These are phyloP conservation scores for Nomada goodeniana DNA, from an alignment of 2,888 invertebrate species.

Conservation along the genomic window DNA sequence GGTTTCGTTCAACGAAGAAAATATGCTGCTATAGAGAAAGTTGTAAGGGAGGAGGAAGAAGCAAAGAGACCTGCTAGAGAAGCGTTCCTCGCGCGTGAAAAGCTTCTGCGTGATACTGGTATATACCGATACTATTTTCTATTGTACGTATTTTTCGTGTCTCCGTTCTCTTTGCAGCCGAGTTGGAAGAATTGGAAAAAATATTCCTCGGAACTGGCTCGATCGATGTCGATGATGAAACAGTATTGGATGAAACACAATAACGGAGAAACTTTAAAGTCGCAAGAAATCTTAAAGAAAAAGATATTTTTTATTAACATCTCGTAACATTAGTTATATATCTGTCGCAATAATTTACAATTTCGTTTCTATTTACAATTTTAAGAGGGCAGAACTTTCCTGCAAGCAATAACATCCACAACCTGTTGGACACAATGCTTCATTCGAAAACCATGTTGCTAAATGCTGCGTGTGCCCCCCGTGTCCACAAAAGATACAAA, in stretches of 20 bases:
- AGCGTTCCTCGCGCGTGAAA: constrained; percentile 24
- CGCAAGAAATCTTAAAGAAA: constrained; percentile 18
- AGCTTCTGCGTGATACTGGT: constrained; percentile 16
- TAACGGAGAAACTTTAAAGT: background rate
- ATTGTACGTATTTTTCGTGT: background rate
- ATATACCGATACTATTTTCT: background rate
- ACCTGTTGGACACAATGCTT: constrained; percentile 94
- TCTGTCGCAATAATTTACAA: constrained; percentile 57
- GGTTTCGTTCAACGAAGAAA: constrained; percentile 30
- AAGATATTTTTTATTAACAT: constrained; percentile 48
- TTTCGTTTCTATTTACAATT: constrained; percentile 75
- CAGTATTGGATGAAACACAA: background rate
- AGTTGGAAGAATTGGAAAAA: constrained; percentile 24
- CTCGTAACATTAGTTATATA: constrained; percentile 44
- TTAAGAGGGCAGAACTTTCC: constrained; percentile 87
- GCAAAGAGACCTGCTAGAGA: constrained; percentile 14
- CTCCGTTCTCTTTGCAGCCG: constrained; percentile 13
- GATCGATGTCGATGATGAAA: background rate
- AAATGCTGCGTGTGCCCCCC: constrained; percentile 96
- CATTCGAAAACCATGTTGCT: constrained; percentile 91
- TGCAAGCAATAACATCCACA: constrained; percentile 96
- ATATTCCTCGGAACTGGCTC: constrained; percentile 32
- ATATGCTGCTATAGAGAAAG: constrained; percentile 14
- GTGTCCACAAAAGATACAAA: constrained; percentile 96
- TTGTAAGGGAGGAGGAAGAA: constrained; percentile 22